Base-by-base conservation (phyloP, 2,888 invertebrate genomes). In the Cheilosia vernalis region DNA sequence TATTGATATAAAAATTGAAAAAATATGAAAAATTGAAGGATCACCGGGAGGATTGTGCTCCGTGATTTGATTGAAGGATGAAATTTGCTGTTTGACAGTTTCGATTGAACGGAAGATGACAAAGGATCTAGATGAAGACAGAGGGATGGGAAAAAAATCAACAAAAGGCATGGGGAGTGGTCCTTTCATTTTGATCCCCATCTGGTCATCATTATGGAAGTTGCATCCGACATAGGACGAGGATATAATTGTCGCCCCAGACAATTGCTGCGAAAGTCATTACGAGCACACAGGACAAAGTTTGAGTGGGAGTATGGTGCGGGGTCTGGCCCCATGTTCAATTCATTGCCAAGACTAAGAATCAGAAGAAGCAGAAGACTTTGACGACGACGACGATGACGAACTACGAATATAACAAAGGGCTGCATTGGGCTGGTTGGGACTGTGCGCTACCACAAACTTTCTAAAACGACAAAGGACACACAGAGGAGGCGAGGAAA, bases 11-110 rank as follows among this genome's bases (percentile, higher is more conserved):
- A 80, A 49, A 84, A 84, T 70, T 80, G 74, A 80, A 76, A 77
- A 81, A 77, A 73, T 81, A 85, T 85, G 85, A 85, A 85, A 85
- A 81, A 85, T 85, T 85, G 85, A 85, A 85, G 85, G 85, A 85
- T 85, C 85, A 85, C 72, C 81, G 77, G 51, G 67, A 81, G 85
- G 85, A 85, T 77, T 81, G 76, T 81, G 85, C 81, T 76, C 51
- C 70, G 81, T 85, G 81, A 85, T 88, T 89, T 90, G 90, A 90
- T 90, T 90, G 90, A 90, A 90, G 90, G 90, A 88, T 90, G 90
- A 90, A 90, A 89, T 90, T 90, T 89, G 88, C 87, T 83, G 87
- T 88, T 89, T 90, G 90, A 90, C 90, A 90, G 90, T 90, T 90
- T 90, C 90, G 90, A 90, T 90, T 90, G 90, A 90, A 90, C 76